Evolutionary conservation across 2,113 vertebrate genomes (phyloP), one percentile per base, ranked within the genome.

Genomic region (Rynchops niger): DNA sequence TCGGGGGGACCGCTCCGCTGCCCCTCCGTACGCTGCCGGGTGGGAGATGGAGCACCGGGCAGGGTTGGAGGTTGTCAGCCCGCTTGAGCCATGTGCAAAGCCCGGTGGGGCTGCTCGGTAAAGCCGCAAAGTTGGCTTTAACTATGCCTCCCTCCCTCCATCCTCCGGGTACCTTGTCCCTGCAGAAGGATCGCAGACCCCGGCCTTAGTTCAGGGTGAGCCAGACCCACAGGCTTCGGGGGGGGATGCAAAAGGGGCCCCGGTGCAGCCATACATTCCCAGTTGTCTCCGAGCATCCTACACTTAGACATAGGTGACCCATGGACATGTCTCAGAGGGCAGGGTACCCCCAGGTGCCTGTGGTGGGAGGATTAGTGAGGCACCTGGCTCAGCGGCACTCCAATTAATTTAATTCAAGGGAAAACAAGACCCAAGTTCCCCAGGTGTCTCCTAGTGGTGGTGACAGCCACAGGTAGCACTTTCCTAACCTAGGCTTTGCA

Each of bases 181-280:
- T 19, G 66, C 26, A 36, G 32, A 61, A 58, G n/a, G 36, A 4
- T 10, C 20, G 5, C 72, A 59, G 43, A 42, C 7, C 30, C 12
- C 40, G 8, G 63, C 53, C 17, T 1, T 15, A 14, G 53, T 2
- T 10, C 19, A 6, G 30, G 29, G 5, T 29, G 29, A 80, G 14
- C 11, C 19, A 34, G 32, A 59, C 14, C 29, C 8, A 0, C 15
- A 16, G 59, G 65, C 56, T 82, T 34, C 0, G 0, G 47, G 19
- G 42, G 11, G 62, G 27, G 56, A 32, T 47, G 62, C 76, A 34
- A 29, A 53, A 81, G 34, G 5, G 34, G 59, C 53, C 49, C 43
- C 0, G 0, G 38, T 23, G 43, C 55, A 58, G 59, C 26, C 40
- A 4, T 7, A 15, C 0, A 1, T n/a, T 82, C 40, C 55, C 52